Evolutionary conservation across 2,113 vertebrate species (phyloP), one percentile per base, ranked within the genome.

Genomic region (Calonectris borealis): DNA sequence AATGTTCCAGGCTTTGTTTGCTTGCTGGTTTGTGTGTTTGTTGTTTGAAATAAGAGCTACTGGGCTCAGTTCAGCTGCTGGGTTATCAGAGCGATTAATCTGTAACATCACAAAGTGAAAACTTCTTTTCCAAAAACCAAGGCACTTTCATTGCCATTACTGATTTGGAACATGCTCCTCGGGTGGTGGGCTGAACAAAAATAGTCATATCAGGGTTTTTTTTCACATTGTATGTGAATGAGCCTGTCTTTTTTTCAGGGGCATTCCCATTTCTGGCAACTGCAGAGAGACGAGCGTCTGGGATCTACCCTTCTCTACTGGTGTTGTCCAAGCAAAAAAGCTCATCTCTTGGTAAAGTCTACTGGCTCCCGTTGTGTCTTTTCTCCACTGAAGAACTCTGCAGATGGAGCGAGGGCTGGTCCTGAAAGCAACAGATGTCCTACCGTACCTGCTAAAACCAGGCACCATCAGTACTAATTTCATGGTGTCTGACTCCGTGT

Each of bases 1-100:
- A 85, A 88, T 31, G 66, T 93, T 92, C 46, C 55, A 64, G 55
- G 72, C 65, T 91, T 89, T 88, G 40, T 94, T 96, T 94, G 24
- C 54, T 80, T 90, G 65, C 54, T 85, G 52, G 27, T 77, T 82
- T 93, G 11, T 91, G 13, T 83, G 34, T 89, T 86, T 95, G 64
- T 91, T 89, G 49, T 88, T 88, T 90, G 75, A 96, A 94, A 55
- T 83, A 89, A 90, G 54, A 94, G 54, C 34, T 76, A 65, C 5
- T 80, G 12, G 75, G 40, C 61, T 93, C 70, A 65, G 54, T 77
- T 88, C 70, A 77, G 58, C 58, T 80, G 31, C 61, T 66, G 75
- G 25, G 49, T 83, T 92, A 86, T 70, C 78, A 69, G 65, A 60
- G 42, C 2, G 0, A 57, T 83, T 83, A 79, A 52, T 88, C 44